These are phyloP conservation scores for Gymnogyps californianus DNA, from an alignment of 2,113 vertebrate species.

Conservation along the genomic window DNA sequence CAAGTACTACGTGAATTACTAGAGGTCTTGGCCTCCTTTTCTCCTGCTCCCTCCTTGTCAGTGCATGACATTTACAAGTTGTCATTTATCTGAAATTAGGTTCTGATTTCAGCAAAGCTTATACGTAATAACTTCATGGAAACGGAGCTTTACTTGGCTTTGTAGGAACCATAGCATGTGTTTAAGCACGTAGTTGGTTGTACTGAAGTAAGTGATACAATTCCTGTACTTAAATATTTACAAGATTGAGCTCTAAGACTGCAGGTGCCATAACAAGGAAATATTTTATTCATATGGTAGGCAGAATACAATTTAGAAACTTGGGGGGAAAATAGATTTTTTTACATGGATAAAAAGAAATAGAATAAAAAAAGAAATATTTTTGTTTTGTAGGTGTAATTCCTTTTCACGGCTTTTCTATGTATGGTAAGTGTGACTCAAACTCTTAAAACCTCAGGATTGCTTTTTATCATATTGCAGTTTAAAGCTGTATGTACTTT, in stretches of 20 bases:
- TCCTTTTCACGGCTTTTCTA: conserved; percentile 97
- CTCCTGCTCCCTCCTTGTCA: not conserved
- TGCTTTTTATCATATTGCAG: not conserved
- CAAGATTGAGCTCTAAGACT: not conserved
- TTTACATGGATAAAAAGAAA: not conserved
- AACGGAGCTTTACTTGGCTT: not conserved
- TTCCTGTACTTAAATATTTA: not conserved
- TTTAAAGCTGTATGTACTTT: not conserved
- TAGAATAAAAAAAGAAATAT: not conserved
- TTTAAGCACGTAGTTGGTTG: not conserved
- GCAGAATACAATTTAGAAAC: not conserved
- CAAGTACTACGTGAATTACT: not conserved
- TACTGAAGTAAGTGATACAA: not conserved
- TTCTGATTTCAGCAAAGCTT: conserved; percentile 11
- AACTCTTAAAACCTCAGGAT: not conserved
- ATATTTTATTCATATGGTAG: not conserved
- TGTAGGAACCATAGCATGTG: not conserved
- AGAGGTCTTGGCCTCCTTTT: not conserved
- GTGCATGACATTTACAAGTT: not conserved
- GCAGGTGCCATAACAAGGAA: not conserved
- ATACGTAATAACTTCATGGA: not conserved
- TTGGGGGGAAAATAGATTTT: not conserved
- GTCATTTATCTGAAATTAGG: conserved; percentile 20
- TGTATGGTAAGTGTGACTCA: conserved; percentile 89
- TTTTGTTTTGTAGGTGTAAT: conserved; percentile 86